These are phyloP conservation scores for Thamnophis elegans DNA, from an alignment of 2,797 vertebrate genomes.

Conservation along the genomic window DNA sequence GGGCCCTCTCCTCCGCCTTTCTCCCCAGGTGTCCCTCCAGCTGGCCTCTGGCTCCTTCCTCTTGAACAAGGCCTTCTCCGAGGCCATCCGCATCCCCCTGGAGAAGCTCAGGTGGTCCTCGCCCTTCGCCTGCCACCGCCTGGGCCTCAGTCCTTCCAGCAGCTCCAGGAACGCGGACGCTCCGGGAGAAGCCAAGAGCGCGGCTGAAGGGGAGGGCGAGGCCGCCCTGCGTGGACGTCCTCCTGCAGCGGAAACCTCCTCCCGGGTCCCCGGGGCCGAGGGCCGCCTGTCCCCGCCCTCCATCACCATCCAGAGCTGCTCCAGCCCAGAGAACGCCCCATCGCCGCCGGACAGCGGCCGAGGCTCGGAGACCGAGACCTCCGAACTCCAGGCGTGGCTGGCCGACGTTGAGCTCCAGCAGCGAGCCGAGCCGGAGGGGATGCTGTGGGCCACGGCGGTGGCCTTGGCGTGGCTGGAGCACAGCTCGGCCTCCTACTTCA, in stretches of 20 bases:
- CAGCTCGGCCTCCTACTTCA: slow-evolving; percentile 90
- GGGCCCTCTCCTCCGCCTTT: fast-evolving
- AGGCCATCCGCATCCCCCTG: slow-evolving; percentile 85
- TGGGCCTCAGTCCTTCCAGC: slow-evolving; percentile 77
- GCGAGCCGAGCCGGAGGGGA: slow-evolving; percentile 74
- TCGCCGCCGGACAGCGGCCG: slow-evolving; percentile 51
- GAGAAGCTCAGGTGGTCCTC: slow-evolving; percentile 96
- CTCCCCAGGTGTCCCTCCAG: slow-evolving; percentile 85
- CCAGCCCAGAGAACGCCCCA: slow-evolving; percentile 52
- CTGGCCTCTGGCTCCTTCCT: slow-evolving; percentile 88
- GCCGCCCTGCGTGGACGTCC: slow-evolving; percentile 33
- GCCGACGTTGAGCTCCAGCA: slow-evolving; percentile 34
- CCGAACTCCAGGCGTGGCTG: slow-evolving; percentile 5
- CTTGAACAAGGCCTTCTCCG: slow-evolving; percentile 81
- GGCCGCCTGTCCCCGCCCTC: slow-evolving; percentile 48
- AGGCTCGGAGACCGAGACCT: slow-evolving; percentile 44
- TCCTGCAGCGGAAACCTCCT: slow-evolving; percentile 37
- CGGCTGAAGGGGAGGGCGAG: neutral
- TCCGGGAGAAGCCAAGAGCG: neutral
- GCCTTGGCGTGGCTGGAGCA: slow-evolving; percentile 96
- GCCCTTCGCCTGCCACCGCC: slow-evolving; percentile 87
- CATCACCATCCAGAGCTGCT: slow-evolving; percentile 50
- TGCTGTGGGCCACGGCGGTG: slow-evolving; percentile 92
- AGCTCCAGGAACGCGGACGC: slow-evolving; percentile 52
- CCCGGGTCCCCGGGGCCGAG: slow-evolving; percentile 47